A percentile compares a stretch with the other conserved stretches of the same genome.
phyloP scores from a whole-genome alignment of 2,113 vertebrate genomes.

The Leucopsar rothschildi region DNA sequence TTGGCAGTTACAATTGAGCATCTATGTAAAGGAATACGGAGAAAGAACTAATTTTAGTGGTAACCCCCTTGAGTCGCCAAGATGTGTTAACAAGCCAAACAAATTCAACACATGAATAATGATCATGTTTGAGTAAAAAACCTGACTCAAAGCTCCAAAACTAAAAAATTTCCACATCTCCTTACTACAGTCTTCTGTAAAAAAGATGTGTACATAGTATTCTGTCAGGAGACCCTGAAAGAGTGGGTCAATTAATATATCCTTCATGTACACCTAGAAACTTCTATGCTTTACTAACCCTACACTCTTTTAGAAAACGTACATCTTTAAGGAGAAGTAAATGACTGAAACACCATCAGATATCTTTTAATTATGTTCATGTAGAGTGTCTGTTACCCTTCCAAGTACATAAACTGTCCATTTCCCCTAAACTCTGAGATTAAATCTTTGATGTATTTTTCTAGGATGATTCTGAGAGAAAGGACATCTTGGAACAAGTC shows the following conservation, averaged over 20 bases:
- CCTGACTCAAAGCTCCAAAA: neutral
- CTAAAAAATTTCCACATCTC: neutral
- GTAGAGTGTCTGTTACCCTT: neutral
- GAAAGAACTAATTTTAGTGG: neutral
- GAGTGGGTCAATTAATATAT: neutral
- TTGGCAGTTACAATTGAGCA: neutral
- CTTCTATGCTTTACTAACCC: neutral
- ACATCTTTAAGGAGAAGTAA: neutral
- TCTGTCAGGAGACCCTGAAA: neutral
- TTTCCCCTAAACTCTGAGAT: neutral
- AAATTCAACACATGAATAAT: neutral
- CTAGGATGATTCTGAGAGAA: neutral
- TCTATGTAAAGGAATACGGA: neutral
- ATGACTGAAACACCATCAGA: neutral
- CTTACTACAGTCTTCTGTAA: neutral
- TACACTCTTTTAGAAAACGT: neutral
- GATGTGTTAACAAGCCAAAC: neutral
- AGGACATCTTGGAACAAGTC: neutral
- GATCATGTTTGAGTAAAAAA: neutral
- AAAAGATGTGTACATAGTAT: neutral
- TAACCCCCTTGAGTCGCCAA: neutral
- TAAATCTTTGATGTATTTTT: neutral
- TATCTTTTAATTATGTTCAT: neutral
- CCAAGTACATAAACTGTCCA: neutral
- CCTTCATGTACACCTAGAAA: constrained; percentile 9